Percentiles rank a stretch among this genome's conserved stretches.
phyloP scores from a whole-genome alignment of 2,113 vertebrate genomes.

The Pampusana beccarii region DNA sequence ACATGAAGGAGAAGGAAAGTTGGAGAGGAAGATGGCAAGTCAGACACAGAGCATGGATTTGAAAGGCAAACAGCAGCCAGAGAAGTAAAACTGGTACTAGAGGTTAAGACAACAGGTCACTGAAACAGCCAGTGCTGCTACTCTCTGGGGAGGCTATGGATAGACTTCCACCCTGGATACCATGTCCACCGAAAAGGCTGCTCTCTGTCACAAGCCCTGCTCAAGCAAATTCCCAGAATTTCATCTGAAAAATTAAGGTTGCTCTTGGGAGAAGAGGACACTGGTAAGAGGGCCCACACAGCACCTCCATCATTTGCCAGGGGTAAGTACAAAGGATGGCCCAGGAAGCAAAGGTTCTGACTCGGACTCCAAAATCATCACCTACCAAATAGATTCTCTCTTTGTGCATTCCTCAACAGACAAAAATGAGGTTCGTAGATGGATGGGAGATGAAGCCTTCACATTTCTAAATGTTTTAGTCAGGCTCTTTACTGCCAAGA shows the following conservation, averaged over 20 bases:
- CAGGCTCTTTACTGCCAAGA: slow-evolving; percentile 26
- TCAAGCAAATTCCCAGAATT: neutral
- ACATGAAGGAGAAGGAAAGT: neutral
- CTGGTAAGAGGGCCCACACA: neutral
- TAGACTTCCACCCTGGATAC: neutral
- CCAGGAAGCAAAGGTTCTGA: neutral
- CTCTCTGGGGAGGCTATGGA: neutral
- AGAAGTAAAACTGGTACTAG: neutral
- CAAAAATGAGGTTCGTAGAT: slow-evolving; percentile 9
- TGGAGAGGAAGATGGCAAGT: neutral
- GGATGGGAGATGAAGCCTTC: slow-evolving; percentile 10
- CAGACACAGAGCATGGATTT: neutral
- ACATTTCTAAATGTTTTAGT: neutral
- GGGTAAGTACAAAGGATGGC: neutral
- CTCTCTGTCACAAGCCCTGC: neutral
- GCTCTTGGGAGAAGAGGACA: neutral
- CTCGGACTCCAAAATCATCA: neutral
- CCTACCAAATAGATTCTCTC: neutral
- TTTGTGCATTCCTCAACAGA: slow-evolving; percentile 29
- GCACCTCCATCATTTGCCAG: neutral
- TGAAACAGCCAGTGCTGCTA: neutral
- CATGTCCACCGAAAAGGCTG: neutral
- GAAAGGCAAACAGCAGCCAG: neutral
- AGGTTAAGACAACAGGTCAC: neutral
- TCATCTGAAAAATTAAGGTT: neutral